phyloP scores from a whole-genome alignment of 2,888 invertebrate genomes.

The Alsophila aescularia region DNA sequence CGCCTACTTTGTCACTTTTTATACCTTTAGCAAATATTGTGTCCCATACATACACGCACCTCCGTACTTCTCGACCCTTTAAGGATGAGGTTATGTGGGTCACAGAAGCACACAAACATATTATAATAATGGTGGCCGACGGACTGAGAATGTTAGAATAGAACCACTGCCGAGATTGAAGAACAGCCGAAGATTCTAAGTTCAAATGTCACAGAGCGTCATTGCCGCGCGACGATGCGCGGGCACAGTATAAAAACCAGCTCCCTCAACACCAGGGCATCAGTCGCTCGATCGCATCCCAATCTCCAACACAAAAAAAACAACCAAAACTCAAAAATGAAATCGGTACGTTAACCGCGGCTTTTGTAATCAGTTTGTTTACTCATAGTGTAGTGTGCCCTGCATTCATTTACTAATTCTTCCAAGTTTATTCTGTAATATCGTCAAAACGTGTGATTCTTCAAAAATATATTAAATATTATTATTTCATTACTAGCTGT shows the following conservation, averaged over 20 bases:
- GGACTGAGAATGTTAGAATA: conserved; percentile 41
- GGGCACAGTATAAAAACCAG: conserved; percentile 62
- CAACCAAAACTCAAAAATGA: conserved; percentile 65
- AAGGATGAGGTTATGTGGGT: conserved; percentile 17
- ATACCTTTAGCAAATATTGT: not conserved
- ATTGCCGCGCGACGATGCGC: conserved; percentile 59
- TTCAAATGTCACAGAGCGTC: conserved; percentile 80
- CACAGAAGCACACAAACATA: conserved; percentile 13
- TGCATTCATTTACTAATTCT: too few relatives aligned
- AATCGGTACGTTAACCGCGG: conserved; percentile 69
- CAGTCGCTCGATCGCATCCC: conserved; percentile 70
- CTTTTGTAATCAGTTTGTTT: conserved; percentile 4
- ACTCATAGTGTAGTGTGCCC: not conserved
- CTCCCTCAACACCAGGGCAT: conserved; percentile 55
- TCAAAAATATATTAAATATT: too few relatives aligned
- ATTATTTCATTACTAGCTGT: too few relatives aligned
- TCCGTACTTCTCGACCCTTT: conserved; percentile 2
- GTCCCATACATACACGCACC: not conserved
- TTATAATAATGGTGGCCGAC: not conserved
- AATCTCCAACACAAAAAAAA: conserved; percentile 53
- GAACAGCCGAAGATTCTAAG: conserved; percentile 65
- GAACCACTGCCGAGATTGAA: conserved; percentile 52
- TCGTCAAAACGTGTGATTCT: too few relatives aligned
- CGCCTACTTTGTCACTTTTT: too few relatives aligned
- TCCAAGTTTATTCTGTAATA: too few relatives aligned